These are phyloP conservation scores for Tachuris rubrigastra DNA, from an alignment of 2,113 vertebrate genomes.

Conservation along the genomic window DNA sequence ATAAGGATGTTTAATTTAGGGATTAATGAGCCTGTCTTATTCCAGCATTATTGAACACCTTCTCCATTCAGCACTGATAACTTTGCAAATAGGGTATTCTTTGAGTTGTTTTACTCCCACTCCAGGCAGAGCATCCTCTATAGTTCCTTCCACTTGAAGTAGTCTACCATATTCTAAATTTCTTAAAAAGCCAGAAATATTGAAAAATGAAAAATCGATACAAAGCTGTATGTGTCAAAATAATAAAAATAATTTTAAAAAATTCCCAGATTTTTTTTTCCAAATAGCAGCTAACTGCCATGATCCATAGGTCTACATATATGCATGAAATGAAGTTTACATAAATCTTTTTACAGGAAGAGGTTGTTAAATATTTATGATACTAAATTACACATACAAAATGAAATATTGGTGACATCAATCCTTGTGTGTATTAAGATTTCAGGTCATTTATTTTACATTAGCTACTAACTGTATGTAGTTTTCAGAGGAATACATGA, in stretches of 20 bases:
- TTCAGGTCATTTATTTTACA: background rate
- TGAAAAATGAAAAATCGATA: background rate
- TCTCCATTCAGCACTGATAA: background rate
- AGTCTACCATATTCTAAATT: background rate
- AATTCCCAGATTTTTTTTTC: background rate
- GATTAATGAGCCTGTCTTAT: background rate
- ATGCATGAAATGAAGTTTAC: background rate
- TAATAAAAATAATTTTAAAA: background rate
- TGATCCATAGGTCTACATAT: background rate
- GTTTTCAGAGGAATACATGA: background rate
- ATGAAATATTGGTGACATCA: background rate
- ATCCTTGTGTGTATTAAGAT: background rate
- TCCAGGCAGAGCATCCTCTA: background rate
- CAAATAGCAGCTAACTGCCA: background rate
- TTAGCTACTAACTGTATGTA: background rate
- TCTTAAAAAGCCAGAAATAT: background rate
- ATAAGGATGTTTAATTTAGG: background rate
- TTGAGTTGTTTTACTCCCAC: background rate
- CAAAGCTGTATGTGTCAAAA: background rate
- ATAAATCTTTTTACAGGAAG: background rate
- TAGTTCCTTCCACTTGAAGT: background rate
- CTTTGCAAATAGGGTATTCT: background rate
- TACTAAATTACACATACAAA: background rate
- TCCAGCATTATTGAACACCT: background rate
- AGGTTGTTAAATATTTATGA: background rate